phyloP scores from a whole-genome alignment of 1,140 invertebrate genomes.

The Drosophila aff. region DNA sequence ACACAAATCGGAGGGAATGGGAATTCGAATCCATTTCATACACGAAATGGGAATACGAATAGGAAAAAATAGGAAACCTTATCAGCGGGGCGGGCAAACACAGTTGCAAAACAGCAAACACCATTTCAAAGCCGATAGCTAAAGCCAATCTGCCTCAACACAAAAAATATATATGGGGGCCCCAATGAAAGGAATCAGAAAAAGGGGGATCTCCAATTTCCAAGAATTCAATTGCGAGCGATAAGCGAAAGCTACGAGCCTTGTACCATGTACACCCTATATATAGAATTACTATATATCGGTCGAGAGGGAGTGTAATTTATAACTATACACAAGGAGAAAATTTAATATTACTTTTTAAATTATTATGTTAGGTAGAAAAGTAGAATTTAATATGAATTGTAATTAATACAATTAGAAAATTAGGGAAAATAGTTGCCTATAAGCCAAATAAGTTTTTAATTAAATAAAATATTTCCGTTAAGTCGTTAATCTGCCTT shows the following conservation, averaged over 20 bases:
- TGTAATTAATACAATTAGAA: neutral
- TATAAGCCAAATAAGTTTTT: neutral
- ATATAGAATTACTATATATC: slow-evolving; percentile 1
- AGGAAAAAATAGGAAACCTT: slow-evolving; percentile 20
- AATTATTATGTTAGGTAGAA: neutral
- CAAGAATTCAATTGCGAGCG: slow-evolving; percentile 39
- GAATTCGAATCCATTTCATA: slow-evolving; percentile 7
- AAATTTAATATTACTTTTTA: no score
- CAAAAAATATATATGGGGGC: slow-evolving; percentile 17
- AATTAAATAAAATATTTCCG: neutral
- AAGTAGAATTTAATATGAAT: neutral
- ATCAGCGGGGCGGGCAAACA: slow-evolving; percentile 57
- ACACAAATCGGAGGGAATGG: slow-evolving; percentile 7
- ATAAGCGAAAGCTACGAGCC: slow-evolving; percentile 35
- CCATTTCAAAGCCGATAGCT: slow-evolving; percentile 32
- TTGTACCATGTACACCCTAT: slow-evolving; percentile 6
- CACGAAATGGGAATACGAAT: slow-evolving; percentile 27
- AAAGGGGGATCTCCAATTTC: slow-evolving; percentile 45
- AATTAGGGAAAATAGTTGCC: neutral
- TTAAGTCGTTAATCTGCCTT: neutral
- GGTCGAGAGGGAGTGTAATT: slow-evolving; percentile 5
- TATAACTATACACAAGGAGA: neutral
- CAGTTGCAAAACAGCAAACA: slow-evolving; percentile 64
- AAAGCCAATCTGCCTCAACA: slow-evolving; percentile 18
- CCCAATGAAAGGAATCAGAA: slow-evolving; percentile 13